phyloP scores from a whole-genome alignment of 2,888 invertebrate genomes.

The Oscheius sp. region DNA sequence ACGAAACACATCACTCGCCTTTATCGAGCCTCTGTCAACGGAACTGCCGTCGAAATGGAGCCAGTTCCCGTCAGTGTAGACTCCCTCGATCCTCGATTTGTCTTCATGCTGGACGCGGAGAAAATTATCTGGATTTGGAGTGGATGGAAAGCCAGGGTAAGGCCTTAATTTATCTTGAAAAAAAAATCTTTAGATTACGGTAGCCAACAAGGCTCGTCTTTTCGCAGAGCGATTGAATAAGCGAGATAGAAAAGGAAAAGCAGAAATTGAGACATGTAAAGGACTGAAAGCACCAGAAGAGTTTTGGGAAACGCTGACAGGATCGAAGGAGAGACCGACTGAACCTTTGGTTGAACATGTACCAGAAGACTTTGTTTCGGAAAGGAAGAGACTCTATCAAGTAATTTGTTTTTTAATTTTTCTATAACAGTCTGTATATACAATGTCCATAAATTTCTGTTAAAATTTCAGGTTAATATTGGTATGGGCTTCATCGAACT shows the following conservation, averaged over 20 bases:
- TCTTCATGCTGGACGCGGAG: constrained; percentile 89
- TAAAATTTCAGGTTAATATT: constrained; percentile 80
- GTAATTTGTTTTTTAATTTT: background rate
- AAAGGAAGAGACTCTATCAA: constrained; percentile 59
- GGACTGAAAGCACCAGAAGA: constrained; percentile 84
- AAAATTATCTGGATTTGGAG: constrained; percentile 87
- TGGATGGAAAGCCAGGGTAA: constrained; percentile 76
- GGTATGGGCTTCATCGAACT: constrained; percentile 98
- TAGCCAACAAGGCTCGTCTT: constrained; percentile 75
- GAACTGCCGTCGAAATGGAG: constrained; percentile 74
- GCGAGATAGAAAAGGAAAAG: constrained; percentile 92
- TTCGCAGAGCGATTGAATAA: constrained; percentile 98
- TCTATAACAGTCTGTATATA: no score
- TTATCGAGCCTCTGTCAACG: constrained; percentile 66
- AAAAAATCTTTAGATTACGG: constrained; percentile 55
- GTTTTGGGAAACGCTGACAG: constrained; percentile 82
- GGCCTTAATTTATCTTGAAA: background rate
- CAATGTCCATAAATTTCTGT: background rate
- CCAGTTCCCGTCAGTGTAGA: constrained; percentile 71
- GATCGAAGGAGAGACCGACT: constrained; percentile 29
- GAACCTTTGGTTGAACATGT: constrained; percentile 77
- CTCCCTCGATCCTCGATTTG: constrained; percentile 88
- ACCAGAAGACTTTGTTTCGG: constrained; percentile 58
- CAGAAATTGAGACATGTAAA: constrained; percentile 85
- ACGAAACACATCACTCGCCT: constrained; percentile 56